Evolutionary conservation across 2,797 vertebrate species (phyloP).

Genomic region (Austrolebias charrua): DNA sequence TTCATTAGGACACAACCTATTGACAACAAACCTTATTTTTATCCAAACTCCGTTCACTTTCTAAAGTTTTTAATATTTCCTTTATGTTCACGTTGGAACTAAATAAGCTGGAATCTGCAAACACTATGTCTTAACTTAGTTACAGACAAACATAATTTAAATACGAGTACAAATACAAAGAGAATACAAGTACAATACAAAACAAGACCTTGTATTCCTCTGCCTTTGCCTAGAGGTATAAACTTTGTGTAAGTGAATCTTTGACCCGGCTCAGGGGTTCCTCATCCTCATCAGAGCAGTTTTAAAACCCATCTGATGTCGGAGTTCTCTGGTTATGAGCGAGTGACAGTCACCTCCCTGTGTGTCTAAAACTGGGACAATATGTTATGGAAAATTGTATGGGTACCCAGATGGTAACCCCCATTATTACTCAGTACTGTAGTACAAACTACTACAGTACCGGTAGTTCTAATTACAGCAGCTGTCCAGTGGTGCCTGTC

Average conservation of each 20-base stretch:
- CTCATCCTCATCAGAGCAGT: conserved; percentile 22
- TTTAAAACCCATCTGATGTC: conserved; percentile 44
- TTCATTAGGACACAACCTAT: no score
- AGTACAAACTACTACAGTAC: conserved; percentile 46
- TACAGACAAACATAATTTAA: no score
- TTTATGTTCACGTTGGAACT: no score
- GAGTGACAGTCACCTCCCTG: conserved; percentile 15
- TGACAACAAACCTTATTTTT: no score
- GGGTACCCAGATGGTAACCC: conserved; percentile 59
- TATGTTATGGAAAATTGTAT: conserved; percentile 71
- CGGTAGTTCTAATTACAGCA: conserved; percentile 53
- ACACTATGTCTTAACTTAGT: no score
- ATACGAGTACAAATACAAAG: no score
- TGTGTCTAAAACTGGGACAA: conserved; percentile 63
- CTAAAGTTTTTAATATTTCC: no score
- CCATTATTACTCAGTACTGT: conserved; percentile 5
- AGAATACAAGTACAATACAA: no score
- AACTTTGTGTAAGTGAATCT: background rate
- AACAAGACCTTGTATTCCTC: no score
- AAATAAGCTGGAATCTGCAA: no score
- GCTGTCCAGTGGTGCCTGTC: conserved; percentile 3
- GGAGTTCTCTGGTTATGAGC: conserved; percentile 45
- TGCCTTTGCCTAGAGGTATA: background rate
- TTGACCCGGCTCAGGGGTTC: conserved; percentile 23
- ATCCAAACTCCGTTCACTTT: no score